A percentile compares a stretch with the other conserved stretches of the same genome.
phyloP scores from a whole-genome alignment of 2,797 vertebrate genomes.

The Cephalopachus bancanus region DNA sequence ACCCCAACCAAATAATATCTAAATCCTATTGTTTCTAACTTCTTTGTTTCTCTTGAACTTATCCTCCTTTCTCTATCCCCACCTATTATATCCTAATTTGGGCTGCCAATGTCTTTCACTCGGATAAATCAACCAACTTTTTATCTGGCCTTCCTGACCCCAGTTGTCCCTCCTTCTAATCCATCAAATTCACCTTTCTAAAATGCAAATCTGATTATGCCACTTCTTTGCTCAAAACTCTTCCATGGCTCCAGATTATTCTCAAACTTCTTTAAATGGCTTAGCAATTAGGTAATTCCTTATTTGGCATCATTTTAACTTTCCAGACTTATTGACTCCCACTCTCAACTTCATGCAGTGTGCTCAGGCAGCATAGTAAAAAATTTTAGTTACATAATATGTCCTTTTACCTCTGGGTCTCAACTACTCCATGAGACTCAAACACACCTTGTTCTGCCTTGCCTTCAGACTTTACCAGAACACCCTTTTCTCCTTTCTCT shows the following conservation, averaged over 20 bases:
- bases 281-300: not conserved
- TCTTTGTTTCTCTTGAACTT: not conserved
- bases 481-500: not conserved
- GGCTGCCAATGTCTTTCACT: not conserved
- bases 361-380: not conserved
- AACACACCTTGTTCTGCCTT: not conserved
- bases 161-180: not conserved
- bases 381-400: not conserved
- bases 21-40: not conserved
- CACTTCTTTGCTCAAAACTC: not conserved
- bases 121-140: not conserved
- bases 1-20: not conserved
- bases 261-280: not conserved
- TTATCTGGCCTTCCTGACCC: not conserved
- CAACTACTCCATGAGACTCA: not conserved
- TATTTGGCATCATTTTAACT: not conserved
- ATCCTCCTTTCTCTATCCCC: not conserved
- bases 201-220: not conserved
- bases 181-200: not conserved
- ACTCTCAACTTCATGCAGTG: not conserved
- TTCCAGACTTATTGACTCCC: not conserved
- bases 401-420: not conserved
- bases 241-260: not conserved
- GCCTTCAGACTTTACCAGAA: not conserved
- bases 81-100: not conserved